Evolutionary conservation across 2,888 invertebrate genomes (phyloP).

Genomic region (Watsonalla binaria): DNA sequence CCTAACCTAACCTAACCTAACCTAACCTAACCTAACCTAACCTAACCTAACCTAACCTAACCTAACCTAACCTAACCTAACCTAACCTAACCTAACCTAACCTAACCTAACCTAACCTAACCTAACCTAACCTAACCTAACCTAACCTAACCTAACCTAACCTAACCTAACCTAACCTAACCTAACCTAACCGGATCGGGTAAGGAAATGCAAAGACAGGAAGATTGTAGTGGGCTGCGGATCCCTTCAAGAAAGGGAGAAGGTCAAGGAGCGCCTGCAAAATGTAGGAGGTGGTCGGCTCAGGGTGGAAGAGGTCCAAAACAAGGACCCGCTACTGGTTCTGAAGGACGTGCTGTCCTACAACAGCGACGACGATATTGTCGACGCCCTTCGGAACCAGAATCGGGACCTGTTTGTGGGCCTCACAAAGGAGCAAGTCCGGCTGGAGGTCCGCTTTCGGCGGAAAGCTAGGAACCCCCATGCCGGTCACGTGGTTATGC

Average conservation of each 20-base stretch:
- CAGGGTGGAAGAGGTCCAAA: too few relatives aligned
- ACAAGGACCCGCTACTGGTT: too few relatives aligned
- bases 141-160: constrained; percentile 7
- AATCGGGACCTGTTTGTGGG: too few relatives aligned
- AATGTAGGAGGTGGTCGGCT: too few relatives aligned
- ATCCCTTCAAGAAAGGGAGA: constrained; percentile 15
- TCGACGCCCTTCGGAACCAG: too few relatives aligned
- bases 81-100: constrained; percentile 8
- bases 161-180: constrained; percentile 11
- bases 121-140: constrained; percentile 8
- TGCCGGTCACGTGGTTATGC: too few relatives aligned
- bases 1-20: constrained; percentile 9
- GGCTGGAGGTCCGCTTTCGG: too few relatives aligned
- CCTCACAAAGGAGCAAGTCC: too few relatives aligned
- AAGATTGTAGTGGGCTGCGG: constrained; percentile 17
- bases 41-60: constrained; percentile 7
- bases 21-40: constrained; percentile 8
- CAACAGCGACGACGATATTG: too few relatives aligned
- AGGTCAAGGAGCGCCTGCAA: too few relatives aligned
- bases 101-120: constrained; percentile 9
- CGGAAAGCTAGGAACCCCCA: too few relatives aligned
- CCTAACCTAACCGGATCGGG: constrained; percentile 12
- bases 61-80: constrained; percentile 8
- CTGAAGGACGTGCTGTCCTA: too few relatives aligned
- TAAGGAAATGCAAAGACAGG: constrained; percentile 17